Evolutionary conservation across 1,140 invertebrate species (phyloP), one percentile per base, ranked within the genome.

Genomic region (Aphidius ervi): DNA sequence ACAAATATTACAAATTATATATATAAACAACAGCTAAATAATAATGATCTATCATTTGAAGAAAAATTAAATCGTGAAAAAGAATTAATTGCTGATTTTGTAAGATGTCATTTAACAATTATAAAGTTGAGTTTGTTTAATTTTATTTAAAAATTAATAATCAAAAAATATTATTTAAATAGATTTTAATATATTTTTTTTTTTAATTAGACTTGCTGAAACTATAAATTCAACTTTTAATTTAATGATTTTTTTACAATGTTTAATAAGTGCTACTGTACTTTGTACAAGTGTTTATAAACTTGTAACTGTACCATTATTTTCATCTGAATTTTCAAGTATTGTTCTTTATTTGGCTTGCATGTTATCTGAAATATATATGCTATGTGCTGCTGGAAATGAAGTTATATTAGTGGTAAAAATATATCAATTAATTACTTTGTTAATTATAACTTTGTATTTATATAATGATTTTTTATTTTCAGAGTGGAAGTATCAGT

Each of bases 271-370:
- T 37, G 45, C 55, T 2, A n/a, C 57, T 20, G 40, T 62, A 16
- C 41, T 62, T 16, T 62, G 60, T 41, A 46, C 57, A 6, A 62
- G 60, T 57, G 55, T 62, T 31, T 62, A 62, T 49, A 62, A 52
- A 40, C 40, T 62, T 6, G 60, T 55, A 10, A 16, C 31, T 46
- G 52, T 56, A 9, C 6, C 39, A 20, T 20, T 57, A 39, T 56
- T 62, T 48, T 52, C 60, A 31, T 49, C 54, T n/a, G 60, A 62
- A 46, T 56, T 48, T 20, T 57, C 60, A 20, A 43, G 54, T 37
- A 62, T 57, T 57, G 20, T 57, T 9, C 60, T 62, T 37, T 62
- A 62, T 46, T 42, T 62, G 10, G 49, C 40, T 16, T 62, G 60
- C 10, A 62, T 62, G 60, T 31, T 62, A 5, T 57, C 42, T 47